Conservation (phyloP, 92 coral and sea anemone species). For the Meandrina meandrites region DNA sequence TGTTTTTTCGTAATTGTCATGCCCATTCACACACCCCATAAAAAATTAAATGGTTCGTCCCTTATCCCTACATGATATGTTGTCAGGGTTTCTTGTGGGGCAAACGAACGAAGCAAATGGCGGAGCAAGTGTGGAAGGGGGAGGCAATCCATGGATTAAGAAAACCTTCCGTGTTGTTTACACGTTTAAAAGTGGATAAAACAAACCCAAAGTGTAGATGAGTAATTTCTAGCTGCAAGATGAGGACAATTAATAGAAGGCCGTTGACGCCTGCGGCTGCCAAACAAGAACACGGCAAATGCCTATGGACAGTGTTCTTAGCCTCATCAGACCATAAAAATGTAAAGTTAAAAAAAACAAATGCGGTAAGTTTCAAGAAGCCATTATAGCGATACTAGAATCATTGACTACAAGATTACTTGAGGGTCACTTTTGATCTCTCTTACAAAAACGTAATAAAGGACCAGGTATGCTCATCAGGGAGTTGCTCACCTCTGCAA, state of each 20-base stretch:
- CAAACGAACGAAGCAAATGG: not conserved
- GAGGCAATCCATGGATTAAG: not conserved
- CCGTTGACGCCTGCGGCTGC: not conserved
- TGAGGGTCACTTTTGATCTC: not conserved
- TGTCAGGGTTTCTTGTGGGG: not conserved
- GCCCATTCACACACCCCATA: too few relatives aligned
- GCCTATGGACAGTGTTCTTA: not conserved
- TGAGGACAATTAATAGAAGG: too few relatives aligned
- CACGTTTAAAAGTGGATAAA: not conserved
- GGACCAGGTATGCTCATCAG: not conserved
- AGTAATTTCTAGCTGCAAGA: not conserved
- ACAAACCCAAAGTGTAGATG: not conserved
- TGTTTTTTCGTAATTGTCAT: too few relatives aligned
- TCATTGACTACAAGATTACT: not conserved
- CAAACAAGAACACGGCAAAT: not conserved
- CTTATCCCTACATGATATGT: too few relatives aligned
- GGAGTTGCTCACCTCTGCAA: slow-evolving; percentile 57
- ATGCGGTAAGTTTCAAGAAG: not conserved
- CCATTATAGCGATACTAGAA: not conserved
- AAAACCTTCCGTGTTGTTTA: not conserved
- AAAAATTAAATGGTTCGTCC: too few relatives aligned
- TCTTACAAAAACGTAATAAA: not conserved
- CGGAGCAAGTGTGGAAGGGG: not conserved
- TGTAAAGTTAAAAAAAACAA: not conserved
- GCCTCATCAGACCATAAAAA: not conserved